Base-by-base conservation (phyloP, 2,797 vertebrate genomes). In the Lepus oiostolus region DNA sequence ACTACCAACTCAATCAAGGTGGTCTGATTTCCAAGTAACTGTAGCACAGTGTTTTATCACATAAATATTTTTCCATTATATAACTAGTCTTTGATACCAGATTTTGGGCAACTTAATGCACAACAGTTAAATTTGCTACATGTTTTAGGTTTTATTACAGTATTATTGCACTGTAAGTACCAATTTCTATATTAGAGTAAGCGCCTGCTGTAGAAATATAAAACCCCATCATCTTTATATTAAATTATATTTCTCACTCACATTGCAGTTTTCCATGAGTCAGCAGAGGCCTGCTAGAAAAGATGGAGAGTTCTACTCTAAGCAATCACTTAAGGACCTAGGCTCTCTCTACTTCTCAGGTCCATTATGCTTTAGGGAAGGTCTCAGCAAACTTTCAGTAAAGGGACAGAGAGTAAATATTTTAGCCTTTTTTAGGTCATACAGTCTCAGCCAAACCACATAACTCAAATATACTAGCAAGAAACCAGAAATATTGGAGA, bases 171-270 rank as follows among this genome's bases (percentile, higher is more conserved):
- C 26, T 77, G 42, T 67, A 22, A 54, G 26, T 42, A 32, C n/a
- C 17, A 89, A n/a, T 83, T 93, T 65, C 52, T 77, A 19, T 52
- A 83, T 87, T 81, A 87, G 88, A 85, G 24, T 76, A 75, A 65
- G 76, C 83, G 54, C 24, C 58, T 71, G 8, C 28, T 65, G 1
- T 16, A 50, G 7, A 88, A 88, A 52, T 76, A 30, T 0, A 63
- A 35, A 70, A 70, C 8, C 5, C 14, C 30, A 42, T 47, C 50
- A 42, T 50, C 21, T 85, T 65, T 32, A 50, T 3, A 7, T 12
- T 16, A 67, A 58, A 38, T 24, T 75, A 9, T 28, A 60, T 67
- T 74, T 87, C 50, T 72, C 35, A 77, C 2, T 80, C n/a, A 68
- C 28, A 60, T 50, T 71, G 6, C 35, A 84, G 84, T 74, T n/a